phyloP scores from a whole-genome alignment of 2,888 invertebrate genomes.

The Eledona agricola region DNA sequence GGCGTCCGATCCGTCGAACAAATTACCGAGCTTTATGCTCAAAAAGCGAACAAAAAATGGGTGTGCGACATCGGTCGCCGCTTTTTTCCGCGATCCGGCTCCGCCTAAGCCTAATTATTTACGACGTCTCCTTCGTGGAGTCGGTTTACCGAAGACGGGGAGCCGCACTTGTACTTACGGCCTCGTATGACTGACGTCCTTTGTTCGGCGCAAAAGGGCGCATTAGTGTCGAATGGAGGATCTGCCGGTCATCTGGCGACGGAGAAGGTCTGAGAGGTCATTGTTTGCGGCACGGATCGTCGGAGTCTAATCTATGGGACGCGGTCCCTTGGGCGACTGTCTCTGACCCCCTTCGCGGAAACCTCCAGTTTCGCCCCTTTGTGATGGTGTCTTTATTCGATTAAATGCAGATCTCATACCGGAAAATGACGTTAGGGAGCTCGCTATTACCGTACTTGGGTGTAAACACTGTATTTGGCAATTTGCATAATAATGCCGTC shows the following conservation, averaged over 20 bases:
- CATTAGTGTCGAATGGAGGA: slow-evolving; percentile 36
- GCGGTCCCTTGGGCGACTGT: slow-evolving; percentile 28
- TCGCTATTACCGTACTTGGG: slow-evolving; percentile 17
- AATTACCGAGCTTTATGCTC: too few species aligned
- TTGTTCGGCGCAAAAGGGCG: slow-evolving; percentile 34
- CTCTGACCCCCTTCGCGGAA: slow-evolving; percentile 13
- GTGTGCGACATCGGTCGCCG: slow-evolving; percentile 1
- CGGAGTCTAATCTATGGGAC: slow-evolving; percentile 32
- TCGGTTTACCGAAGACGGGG: slow-evolving; percentile 31
- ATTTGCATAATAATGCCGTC: slow-evolving; percentile 31
- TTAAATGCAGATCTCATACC: slow-evolving; percentile 36
- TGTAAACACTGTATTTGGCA: slow-evolving; percentile 25
- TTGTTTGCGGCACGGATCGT: slow-evolving; percentile 37
- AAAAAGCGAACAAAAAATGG: neutral
- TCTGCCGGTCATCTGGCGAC: slow-evolving; percentile 35
- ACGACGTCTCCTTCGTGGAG: slow-evolving; percentile 13
- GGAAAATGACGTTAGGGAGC: slow-evolving; percentile 30
- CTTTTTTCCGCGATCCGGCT: neutral
- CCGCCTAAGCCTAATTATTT: slow-evolving; percentile 19
- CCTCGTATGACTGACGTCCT: slow-evolving; percentile 28
- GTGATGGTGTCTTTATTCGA: slow-evolving; percentile 26
- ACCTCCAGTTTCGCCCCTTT: slow-evolving; percentile 33
- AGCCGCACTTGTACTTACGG: slow-evolving; percentile 21
- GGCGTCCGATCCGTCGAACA: too few species aligned
- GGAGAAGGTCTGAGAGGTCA: slow-evolving; percentile 35